Base-by-base conservation (phyloP, 1,140 invertebrate genomes). In the Aculops lycopersici region DNA sequence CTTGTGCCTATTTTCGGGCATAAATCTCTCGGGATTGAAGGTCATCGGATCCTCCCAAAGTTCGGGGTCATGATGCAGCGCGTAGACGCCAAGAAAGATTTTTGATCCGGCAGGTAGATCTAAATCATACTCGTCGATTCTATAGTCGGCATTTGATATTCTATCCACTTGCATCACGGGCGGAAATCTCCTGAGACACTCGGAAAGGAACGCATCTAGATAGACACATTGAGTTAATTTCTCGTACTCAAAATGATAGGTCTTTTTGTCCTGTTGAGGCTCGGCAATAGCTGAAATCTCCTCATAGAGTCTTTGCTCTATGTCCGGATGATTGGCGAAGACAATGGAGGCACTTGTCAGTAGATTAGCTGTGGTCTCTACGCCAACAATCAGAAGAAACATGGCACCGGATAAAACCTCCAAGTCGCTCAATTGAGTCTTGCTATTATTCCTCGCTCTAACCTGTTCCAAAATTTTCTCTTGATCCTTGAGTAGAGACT, bases 21-120 rank as follows among this genome's bases (percentile, higher is more conserved):
- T 19, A 36, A 48, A 57, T 46, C 55, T 48, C 31, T 59, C 57
- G 1, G 60, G 60, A 40, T 52, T 45, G 45, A 62, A 62, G 36
- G 42, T 47, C 16, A 57, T 53, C 1, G 59, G 58, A 8, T 61
- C 49, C 4, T 49, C 44, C 49, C 55, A 62, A 41, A 52, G 48
- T 16, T 58, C 51, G 1, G 51, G 51, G 46, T 59, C 53, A 24
- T 52, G 48, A 41, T 62, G 58, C 17, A 62, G 41, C 17, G 44
- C 41, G 46, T 51, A 56, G 16, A 53, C 49, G 16, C 58, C 53
- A 18, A 57, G 45, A 15, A 45, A 43, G n/a, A 60, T 42, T 4
- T 39, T 36, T 2, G 41, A 40, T n/a, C 53, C 55, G 43, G 51
- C 51, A 2, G 53, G 39, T 16, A 68, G 59, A 13, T 58, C 55